Conservation (phyloP, 2,797 vertebrate species). For the Pitangus sulphuratus region DNA sequence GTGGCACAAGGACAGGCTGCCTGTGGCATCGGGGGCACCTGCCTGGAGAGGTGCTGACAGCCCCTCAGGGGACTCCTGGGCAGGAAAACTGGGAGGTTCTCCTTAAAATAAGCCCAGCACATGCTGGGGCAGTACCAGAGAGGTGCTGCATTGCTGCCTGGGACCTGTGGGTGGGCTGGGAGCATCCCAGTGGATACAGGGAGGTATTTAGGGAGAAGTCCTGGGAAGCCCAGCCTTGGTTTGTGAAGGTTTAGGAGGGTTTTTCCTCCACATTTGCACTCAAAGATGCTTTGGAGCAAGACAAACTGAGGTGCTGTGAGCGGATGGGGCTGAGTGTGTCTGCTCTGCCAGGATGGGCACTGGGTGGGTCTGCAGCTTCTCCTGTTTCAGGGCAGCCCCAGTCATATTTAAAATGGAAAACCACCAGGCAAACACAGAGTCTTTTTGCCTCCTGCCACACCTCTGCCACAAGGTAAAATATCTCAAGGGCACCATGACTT, state of each 20-base stretch:
- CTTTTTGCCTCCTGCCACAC: neutral
- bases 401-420: neutral
- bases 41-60: neutral
- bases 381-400: neutral
- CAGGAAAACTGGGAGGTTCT: neutral
- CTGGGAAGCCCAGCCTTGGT: neutral
- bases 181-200: neutral
- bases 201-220: neutral
- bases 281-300: neutral
- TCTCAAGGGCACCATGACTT: neutral
- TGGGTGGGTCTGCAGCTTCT: accelerated
- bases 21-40: accelerated
- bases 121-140: accelerated
- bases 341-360: accelerated
- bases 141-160: neutral
- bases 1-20: accelerated
- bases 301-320: neutral
- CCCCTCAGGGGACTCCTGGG: neutral
- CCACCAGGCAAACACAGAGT: neutral
- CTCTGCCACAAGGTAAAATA: neutral
- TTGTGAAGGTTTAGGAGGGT: neutral
- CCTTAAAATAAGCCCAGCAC: neutral
- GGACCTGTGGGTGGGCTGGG: accelerated
- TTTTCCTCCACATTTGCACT: neutral
- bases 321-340: neutral